Evolutionary conservation across 2,113 vertebrate species (phyloP).

Genomic region (Tragelaphus strepsiceros): DNA sequence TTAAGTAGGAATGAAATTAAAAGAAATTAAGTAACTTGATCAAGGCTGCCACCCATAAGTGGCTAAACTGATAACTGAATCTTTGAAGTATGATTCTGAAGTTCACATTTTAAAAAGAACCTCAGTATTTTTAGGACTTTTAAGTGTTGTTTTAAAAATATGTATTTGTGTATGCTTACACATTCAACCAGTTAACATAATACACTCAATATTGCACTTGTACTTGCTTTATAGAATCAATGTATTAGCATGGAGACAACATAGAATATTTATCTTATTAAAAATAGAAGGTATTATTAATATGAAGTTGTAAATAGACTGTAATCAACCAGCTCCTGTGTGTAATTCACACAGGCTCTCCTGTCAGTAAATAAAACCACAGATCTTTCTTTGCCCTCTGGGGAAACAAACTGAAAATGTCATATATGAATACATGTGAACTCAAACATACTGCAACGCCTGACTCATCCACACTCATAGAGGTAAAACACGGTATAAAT

Average conservation of each 20-base stretch:
- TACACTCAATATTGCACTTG: background rate
- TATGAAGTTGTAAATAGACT: background rate
- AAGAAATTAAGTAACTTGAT: background rate
- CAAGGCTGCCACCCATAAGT: background rate
- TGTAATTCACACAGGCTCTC: background rate
- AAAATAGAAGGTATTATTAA: background rate
- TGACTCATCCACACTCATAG: background rate
- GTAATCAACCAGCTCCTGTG: background rate
- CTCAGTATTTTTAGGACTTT: background rate
- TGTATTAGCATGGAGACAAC: background rate
- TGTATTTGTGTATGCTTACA: background rate
- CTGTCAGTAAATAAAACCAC: background rate
- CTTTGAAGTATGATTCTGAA: background rate
- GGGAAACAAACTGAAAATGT: background rate
- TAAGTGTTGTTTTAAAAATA: background rate
- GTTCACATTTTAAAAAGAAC: background rate
- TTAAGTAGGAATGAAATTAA: background rate
- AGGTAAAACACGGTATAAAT: background rate
- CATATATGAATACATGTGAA: background rate
- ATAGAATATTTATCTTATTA: background rate
- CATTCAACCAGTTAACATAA: background rate
- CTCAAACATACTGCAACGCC: background rate
- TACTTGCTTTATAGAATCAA: background rate
- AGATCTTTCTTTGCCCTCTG: background rate
- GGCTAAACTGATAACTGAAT: background rate